Evolutionary conservation across 2,113 vertebrate species (phyloP).

Genomic region (Gorilla gorilla): DNA sequence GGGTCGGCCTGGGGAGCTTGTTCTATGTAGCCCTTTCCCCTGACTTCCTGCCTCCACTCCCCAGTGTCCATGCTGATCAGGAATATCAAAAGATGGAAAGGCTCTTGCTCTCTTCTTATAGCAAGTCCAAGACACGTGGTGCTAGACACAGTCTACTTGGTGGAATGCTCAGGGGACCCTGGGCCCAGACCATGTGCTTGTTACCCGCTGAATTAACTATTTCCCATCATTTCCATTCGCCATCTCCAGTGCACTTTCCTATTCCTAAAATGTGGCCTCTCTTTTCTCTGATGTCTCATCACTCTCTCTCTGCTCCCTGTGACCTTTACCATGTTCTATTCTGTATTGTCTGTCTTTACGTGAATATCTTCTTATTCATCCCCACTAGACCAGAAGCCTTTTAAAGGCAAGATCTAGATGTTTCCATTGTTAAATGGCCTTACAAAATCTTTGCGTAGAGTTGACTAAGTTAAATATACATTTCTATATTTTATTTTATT

Average conservation of each 20-base stretch:
- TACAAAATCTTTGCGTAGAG: not conserved
- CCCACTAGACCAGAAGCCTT: not conserved
- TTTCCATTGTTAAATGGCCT: not conserved
- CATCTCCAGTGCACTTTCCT: not conserved
- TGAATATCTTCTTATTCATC: not conserved
- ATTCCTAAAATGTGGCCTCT: not conserved
- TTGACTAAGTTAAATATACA: constrained; percentile 3
- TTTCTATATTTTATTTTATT: not conserved
- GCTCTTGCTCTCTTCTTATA: not conserved
- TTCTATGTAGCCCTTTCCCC: not conserved
- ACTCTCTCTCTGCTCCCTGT: not conserved
- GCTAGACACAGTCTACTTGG: not conserved
- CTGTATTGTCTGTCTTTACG: not conserved
- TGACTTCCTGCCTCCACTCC: not conserved
- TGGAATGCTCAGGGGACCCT: too few relatives aligned
- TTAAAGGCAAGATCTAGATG: not conserved
- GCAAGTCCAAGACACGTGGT: not conserved
- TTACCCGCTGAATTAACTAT: not conserved
- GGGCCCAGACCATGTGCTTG: not conserved
- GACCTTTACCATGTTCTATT: not conserved
- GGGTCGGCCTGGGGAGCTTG: not conserved
- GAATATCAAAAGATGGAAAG: not conserved
- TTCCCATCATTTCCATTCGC: not conserved
- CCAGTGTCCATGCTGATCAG: not conserved
- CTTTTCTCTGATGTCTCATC: not conserved